These are phyloP conservation scores for Drosophila ironensis DNA, from an alignment of 1,140 invertebrate species.

Conservation along the genomic window DNA sequence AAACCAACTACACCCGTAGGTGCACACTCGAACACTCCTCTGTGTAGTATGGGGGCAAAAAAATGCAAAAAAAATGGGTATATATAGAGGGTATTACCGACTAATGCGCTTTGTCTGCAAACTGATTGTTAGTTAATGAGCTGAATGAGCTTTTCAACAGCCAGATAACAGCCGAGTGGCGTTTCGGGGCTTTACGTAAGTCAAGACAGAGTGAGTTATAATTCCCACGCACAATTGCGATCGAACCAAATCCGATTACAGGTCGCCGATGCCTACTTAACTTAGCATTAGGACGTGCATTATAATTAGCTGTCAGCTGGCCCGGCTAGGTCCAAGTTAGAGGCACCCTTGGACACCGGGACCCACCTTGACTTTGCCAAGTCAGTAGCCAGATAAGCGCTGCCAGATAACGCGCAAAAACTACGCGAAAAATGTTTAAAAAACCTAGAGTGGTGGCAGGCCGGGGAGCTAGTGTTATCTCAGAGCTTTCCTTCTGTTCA, in stretches of 20 bases:
- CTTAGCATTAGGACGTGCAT: slow-evolving; percentile 66
- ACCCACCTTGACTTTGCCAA: slow-evolving; percentile 72
- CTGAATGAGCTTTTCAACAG: slow-evolving; percentile 28
- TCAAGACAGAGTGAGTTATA: neutral
- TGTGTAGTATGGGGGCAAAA: slow-evolving; percentile 8
- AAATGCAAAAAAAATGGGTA: slow-evolving; percentile 36
- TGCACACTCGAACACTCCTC: no score
- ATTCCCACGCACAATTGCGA: slow-evolving; percentile 67
- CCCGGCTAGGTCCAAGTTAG: slow-evolving; percentile 23
- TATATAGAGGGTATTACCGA: slow-evolving; percentile 58
- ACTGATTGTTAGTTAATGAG: slow-evolving; percentile 68
- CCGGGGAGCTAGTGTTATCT: slow-evolving; percentile 1
- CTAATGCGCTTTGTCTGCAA: slow-evolving; percentile 66
- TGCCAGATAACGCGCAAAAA: slow-evolving; percentile 55
- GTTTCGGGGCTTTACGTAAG: slow-evolving; percentile 49
- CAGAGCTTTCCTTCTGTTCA: slow-evolving; percentile 18
- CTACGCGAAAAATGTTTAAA: slow-evolving; percentile 42
- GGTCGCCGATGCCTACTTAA: slow-evolving; percentile 43
- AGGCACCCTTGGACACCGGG: slow-evolving; percentile 18
- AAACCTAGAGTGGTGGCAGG: slow-evolving; percentile 27
- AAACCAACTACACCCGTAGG: no score
- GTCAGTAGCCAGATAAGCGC: slow-evolving; percentile 66
- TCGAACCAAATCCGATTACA: slow-evolving; percentile 59
- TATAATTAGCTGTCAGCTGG: slow-evolving; percentile 66
- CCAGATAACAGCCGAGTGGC: slow-evolving; percentile 14